Base-by-base conservation (phyloP, 2,888 invertebrate species). In the Clusia tigrina region DNA sequence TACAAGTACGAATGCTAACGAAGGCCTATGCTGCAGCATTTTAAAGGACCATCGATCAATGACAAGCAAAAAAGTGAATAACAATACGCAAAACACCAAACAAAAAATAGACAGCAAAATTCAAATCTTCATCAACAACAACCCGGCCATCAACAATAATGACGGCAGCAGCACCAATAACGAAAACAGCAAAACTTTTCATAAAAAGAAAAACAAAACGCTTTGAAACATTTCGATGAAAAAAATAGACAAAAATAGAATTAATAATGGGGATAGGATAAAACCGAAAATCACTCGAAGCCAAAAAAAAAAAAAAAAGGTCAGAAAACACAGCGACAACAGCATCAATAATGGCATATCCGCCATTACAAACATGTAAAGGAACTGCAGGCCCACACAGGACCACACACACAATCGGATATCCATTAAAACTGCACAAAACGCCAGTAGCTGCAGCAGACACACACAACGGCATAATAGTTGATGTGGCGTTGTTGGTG, bases 31-130 rank as follows among this genome's bases (percentile, higher is more conserved):
- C 38, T n/a, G 18, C 38, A 48, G 55, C 56, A 53, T 62, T 64
- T 64, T 65, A 59, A 59, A 65, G 67, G 56, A 63, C 65, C 67
- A 67, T 67, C 63, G 60, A 67, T 67, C 67, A 67, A 65, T 67
- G 55, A 63, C 48, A 48, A n/a, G 15, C 2, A 20, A 48, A 20
- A 20, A 18, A 48, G 55, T 60, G 20, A 48, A 42, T 3, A n/a
- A 42, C 3, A n/a, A n/a, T 3, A 42, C 42, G n/a, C 9, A 42
- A n/a, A 42, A 3, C 9, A n/a, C 2, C 25, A 26, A 58, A 48
- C 17, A 24, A 18, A 53, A 51, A 46, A 10, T 46, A 56, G 57
- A 38, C 60, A 52, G 25, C 54, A 57, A 60, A 62, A 61, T 61
- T 61, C 63, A 63, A 62, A 63, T 67, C 64, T 61, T 65, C 67